Conservation (phyloP, 2,888 invertebrate genomes). For the Athalia circularis region DNA sequence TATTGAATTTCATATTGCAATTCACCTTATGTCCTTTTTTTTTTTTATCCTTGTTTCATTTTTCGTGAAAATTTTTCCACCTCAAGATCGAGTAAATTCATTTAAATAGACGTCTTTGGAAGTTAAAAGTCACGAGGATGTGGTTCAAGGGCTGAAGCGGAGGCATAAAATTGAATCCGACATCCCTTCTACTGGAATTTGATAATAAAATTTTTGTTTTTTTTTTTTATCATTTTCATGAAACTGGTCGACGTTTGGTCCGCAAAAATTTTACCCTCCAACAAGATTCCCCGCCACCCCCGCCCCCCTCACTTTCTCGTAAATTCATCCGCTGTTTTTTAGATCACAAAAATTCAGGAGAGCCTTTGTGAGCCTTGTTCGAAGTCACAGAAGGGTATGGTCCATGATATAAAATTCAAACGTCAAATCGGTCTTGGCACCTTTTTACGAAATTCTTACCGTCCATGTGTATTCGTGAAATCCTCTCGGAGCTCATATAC, state of each 20-base stretch:
- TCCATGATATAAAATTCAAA: neutral
- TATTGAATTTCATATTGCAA: conserved; percentile 31
- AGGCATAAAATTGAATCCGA: too few relatives aligned
- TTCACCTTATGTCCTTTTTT: neutral
- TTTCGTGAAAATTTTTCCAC: neutral
- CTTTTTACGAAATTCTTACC: neutral
- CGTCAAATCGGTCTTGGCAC: conserved; percentile 2
- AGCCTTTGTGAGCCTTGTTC: neutral
- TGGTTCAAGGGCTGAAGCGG: neutral
- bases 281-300: neutral
- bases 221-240: neutral
- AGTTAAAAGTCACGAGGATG: neutral
- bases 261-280: neutral
- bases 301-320: too few relatives aligned
- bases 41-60: neutral
- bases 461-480: too few relatives aligned
- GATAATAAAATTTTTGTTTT: neutral
- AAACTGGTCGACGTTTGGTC: conserved; percentile 11
- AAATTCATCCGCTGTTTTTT: too few relatives aligned
- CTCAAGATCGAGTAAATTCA: neutral
- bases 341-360: too few relatives aligned
- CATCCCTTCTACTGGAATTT: neutral
- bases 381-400: neutral
- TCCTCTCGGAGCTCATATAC: too few relatives aligned
- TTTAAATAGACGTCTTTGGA: conserved; percentile 5